Conservation (phyloP, 1,140 invertebrate species). For the Eriocheir sinensis region DNA sequence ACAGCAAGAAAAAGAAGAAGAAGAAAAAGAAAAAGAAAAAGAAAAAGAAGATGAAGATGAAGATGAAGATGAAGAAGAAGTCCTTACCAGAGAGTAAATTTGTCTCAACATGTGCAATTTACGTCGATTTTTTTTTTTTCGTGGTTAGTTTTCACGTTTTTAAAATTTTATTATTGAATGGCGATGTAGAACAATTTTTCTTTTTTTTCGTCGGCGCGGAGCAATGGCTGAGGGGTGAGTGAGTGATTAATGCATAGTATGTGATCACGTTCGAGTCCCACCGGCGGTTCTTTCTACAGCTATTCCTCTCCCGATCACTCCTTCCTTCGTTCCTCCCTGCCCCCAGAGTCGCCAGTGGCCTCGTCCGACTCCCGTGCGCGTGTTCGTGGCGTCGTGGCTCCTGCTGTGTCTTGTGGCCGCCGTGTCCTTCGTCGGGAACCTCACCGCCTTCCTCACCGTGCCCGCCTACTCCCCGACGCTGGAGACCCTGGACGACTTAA, state of each 20-base stretch:
- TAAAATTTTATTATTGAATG: too few species aligned
- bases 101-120: too few species aligned
- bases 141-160: too few species aligned
- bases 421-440: conserved; percentile 67
- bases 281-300: not conserved
- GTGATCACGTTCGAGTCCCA: not conserved
- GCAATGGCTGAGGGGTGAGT: too few species aligned
- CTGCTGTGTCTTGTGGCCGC: conserved; percentile 59
- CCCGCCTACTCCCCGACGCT: conserved; percentile 62
- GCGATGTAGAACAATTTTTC: too few species aligned
- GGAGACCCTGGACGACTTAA: conserved; percentile 65
- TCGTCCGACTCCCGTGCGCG: not conserved
- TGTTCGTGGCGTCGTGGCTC: conserved; percentile 59
- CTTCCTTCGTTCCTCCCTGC: not conserved
- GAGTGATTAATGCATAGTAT: too few species aligned
- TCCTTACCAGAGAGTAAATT: too few species aligned
- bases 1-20: too few species aligned
- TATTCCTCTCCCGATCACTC: not conserved
- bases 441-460: conserved; percentile 72
- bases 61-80: too few species aligned
- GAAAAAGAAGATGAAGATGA: not conserved
- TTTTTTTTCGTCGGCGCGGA: too few species aligned
- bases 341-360: conserved; percentile 64
- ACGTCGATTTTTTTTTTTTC: too few species aligned
- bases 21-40: too few species aligned